Evolutionary conservation across 2,113 vertebrate genomes (phyloP).

Genomic region (Ascaphus truei): DNA sequence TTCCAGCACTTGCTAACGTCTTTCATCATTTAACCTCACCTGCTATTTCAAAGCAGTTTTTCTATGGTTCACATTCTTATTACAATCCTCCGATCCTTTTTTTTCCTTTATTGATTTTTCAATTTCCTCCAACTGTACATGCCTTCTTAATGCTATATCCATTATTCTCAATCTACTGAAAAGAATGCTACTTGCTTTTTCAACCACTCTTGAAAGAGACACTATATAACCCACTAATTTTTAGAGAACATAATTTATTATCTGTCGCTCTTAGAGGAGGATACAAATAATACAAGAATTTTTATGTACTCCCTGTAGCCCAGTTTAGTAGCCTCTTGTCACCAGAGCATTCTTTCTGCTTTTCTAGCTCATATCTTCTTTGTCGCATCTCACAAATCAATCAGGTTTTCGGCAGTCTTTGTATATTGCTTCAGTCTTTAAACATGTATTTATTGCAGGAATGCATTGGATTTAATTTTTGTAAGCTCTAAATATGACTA

Average conservation of each 20-base stretch:
- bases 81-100: constrained; percentile 26
- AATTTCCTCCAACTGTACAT: constrained; percentile 31
- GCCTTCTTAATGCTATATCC: constrained; percentile 28
- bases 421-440: background rate
- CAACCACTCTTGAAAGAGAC: background rate
- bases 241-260: background rate
- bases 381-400: background rate
- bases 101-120: constrained; percentile 37
- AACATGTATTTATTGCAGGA: no score
- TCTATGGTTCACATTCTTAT: constrained; percentile 26
- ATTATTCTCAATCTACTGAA: constrained; percentile 32
- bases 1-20: constrained; percentile 15
- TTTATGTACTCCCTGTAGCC: background rate
- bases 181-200: constrained; percentile 12
- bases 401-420: background rate
- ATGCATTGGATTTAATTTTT: no score
- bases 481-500: no score
- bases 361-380: background rate
- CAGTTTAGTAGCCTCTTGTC: background rate
- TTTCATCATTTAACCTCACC: constrained; percentile 24
- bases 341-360: background rate
- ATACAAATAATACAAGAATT: background rate
- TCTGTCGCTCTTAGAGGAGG: background rate
- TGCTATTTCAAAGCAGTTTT: constrained; percentile 24
- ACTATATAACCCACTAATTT: background rate